Evolutionary conservation across 1,140 invertebrate species (phyloP), one percentile per base, ranked within the genome.

Genomic region (Cardiocondyla obscurior): DNA sequence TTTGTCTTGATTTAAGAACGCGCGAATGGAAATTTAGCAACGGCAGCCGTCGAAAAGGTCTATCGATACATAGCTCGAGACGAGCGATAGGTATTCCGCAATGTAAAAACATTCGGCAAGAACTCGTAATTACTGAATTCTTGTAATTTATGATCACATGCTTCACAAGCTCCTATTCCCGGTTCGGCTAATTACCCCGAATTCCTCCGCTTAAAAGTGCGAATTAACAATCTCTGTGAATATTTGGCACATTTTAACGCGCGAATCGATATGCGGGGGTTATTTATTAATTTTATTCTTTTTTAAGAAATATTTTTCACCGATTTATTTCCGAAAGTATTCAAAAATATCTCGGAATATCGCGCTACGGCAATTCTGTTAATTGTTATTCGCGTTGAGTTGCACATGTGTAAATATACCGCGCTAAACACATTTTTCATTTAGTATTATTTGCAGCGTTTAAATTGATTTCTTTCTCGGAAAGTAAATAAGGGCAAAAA

Each of bases 71-170:
- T 49, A 62, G 6, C n/a, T 39, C n/a, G 10, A n/a, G 16, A 28
- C 16, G 39, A n/a, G n/a, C 25, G 53, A 53, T 53, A 12, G 28
- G 42, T 28, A 49, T 76, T 62, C 28, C 39, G n/a, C 57, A 28
- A 62, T 33, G 39, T 33, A 76, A 76, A 76, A 76, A 44, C 19
- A n/a, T 16, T 33, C 30, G 55, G 0, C 57, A 49, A 46, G n/a
- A 62, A 33, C 36, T 46, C 16, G 22, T 42, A 55, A 57, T 72
- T 28, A 14, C 25, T 33, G 39, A n/a, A 76, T 76, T 62, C 19
- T 62, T n/a, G 19, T 62, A 51, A 62, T 62, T 62, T 62, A 62
- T 33, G 72, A 46, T 60, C 53, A 28, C 39, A 14, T 57, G 14
- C n/a, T 72, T 72, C n/a, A 42, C 42, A 39, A 60, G 28, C 42